Conservation (phyloP, 1,140 invertebrate species). For the Metopolophium dirhodum region DNA sequence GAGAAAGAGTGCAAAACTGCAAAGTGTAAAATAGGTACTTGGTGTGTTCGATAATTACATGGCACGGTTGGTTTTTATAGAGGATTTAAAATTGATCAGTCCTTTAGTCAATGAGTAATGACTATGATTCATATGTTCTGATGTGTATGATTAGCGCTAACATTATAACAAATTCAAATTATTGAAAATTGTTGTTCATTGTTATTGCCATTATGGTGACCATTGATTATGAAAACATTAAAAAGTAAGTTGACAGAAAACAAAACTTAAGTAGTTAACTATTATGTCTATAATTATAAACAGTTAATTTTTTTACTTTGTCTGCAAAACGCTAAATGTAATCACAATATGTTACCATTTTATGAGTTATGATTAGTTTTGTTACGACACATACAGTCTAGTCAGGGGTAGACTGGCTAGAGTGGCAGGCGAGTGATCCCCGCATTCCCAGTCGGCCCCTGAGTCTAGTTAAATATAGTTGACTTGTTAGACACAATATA, state of each 20-base stretch:
- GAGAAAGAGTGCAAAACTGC: background rate
- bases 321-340: background rate
- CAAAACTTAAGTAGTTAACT: background rate
- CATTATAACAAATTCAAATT: background rate
- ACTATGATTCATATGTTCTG: background rate
- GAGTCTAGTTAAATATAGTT: background rate
- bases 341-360: background rate
- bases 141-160: background rate
- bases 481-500: background rate
- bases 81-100: background rate
- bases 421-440: no score
- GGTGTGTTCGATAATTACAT: background rate
- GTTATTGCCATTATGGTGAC: background rate
- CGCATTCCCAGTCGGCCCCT: no score
- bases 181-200: background rate
- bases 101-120: background rate
- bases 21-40: background rate
- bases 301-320: background rate
- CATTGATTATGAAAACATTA: slow-evolving; percentile 35
- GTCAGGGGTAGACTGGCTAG: background rate
- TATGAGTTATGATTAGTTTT: background rate
- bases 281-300: no score
- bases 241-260: slow-evolving; percentile 19
- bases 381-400: background rate
- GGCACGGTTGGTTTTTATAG: background rate